A percentile compares a stretch with the other conserved stretches of the same genome.
Evolutionary conservation across 2,888 invertebrate species (phyloP).

Genomic region (Leistus spinibarbis): DNA sequence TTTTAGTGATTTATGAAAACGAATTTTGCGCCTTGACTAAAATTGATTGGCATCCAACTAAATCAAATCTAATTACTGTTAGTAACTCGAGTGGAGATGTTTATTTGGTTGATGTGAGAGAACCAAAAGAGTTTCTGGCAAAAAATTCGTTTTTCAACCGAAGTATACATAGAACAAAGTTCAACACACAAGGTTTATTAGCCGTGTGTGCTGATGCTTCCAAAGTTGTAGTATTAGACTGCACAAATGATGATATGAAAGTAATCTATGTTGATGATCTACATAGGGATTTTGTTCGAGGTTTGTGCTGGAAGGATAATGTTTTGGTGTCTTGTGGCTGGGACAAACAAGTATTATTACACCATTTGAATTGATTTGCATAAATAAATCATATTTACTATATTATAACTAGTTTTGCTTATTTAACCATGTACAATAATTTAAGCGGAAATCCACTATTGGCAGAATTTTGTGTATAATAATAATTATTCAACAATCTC

Average conservation of each 20-base stretch:
- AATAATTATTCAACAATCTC: not conserved
- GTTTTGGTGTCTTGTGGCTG: constrained; percentile 65
- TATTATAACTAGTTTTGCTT: not conserved
- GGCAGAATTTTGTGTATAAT: not conserved
- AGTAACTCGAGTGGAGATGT: constrained; percentile 62
- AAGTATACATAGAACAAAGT: constrained; percentile 55
- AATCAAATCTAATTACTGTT: constrained; percentile 57
- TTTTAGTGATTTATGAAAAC: constrained; percentile 56
- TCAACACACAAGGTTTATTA: constrained; percentile 54
- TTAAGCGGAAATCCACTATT: not conserved
- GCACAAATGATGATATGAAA: constrained; percentile 50
- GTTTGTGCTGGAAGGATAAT: constrained; percentile 61
- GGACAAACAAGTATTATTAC: constrained; percentile 59
- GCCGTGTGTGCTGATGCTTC: constrained; percentile 60
- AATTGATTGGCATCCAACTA: constrained; percentile 55
- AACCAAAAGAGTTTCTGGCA: constrained; percentile 52
- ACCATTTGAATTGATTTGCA: constrained; percentile 45
- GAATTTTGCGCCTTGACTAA: constrained; percentile 55
- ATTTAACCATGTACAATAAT: not conserved
- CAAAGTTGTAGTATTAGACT: constrained; percentile 57
- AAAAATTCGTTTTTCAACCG: constrained; percentile 51
- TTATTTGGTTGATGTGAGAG: constrained; percentile 60
- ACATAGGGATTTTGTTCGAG: constrained; percentile 63
- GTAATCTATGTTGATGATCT: constrained; percentile 56
- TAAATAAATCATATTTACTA: constrained; percentile 48